Base-by-base conservation (phyloP, 2,888 invertebrate species). In the Ecliptopera silaceata region DNA sequence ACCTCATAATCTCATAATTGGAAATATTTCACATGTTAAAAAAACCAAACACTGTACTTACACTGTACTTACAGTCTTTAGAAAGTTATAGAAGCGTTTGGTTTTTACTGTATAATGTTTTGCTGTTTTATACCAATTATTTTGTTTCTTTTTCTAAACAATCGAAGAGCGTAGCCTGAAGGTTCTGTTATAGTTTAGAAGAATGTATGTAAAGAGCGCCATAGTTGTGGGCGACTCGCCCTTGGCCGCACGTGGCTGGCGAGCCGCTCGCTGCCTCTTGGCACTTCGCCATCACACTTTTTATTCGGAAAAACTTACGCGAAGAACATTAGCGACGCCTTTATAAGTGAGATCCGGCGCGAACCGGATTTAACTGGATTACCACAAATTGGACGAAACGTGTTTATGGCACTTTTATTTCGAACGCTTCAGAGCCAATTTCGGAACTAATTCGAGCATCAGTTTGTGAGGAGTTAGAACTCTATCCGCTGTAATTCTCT, bases 381-480 rank as follows among this genome's bases (percentile, higher is more conserved):
- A 57, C 52, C 52, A 32, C 57, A 57, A 57, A 57, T 57, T 57
- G 57, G 48, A 57, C 26, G 48, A 57, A 57, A 57, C 57, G 52
- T 48, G 52, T 57, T 57, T 52, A 57, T 57, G 48, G 57, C 57
- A 52, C 44, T 57, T 57, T 52, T 57, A 57, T 57, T 52, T 43
- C 34, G 47, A 36, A 32, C 52, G 43, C 39, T 52, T 52, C 51
- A 47, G 17, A 57, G 47, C 52, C 57, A 52, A 47, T 57, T 52
- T 22, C 43, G 29, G 26, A 29, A 34, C 52, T 52, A 48, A 52
- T 44, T 47, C 47, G 31, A 39, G 8, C 34, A 22, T 18, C 20
- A 52, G 38, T 50, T 44, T 32, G 43, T 51, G n/a, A 41, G 38
- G 12, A 45, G 29, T 36, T 34, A 4, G 13, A 36, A 20, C 54